phyloP scores from a whole-genome alignment of 2,888 invertebrate genomes.

The Xestobium rufovillosum region DNA sequence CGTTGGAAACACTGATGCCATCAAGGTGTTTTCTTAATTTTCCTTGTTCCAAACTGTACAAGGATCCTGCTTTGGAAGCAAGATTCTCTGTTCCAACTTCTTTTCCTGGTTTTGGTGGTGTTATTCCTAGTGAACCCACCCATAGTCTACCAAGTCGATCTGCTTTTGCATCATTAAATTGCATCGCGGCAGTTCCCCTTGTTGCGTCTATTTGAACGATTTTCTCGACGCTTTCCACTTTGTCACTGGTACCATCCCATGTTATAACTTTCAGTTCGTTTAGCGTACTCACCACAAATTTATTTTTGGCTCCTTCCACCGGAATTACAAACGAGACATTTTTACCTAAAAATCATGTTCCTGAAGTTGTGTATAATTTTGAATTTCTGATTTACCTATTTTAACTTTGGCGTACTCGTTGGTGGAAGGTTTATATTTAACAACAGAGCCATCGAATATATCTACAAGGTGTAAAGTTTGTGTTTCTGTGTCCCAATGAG shows the following conservation, averaged over 20 bases:
- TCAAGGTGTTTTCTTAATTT: conserved; percentile 24
- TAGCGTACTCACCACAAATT: conserved; percentile 55
- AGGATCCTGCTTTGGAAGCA: too few species aligned
- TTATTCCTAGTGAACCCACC: conserved; percentile 46
- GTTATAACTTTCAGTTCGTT: conserved; percentile 50
- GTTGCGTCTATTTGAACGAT: conserved; percentile 51
- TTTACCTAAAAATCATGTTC: conserved; percentile 26
- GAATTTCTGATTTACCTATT: too few species aligned
- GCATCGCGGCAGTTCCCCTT: conserved; percentile 42
- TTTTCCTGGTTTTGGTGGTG: conserved; percentile 9
- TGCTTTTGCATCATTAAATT: conserved; percentile 70
- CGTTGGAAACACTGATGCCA: conserved; percentile 47
- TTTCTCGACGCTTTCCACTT: conserved; percentile 41
- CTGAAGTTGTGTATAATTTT: too few species aligned
- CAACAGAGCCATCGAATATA: conserved; percentile 46
- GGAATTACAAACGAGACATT: conserved; percentile 52
- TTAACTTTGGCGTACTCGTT: not conserved
- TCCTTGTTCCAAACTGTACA: too few species aligned
- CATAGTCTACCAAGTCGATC: conserved; percentile 63
- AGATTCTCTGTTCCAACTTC: not conserved
- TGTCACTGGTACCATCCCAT: conserved; percentile 54
- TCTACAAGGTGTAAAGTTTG: conserved; percentile 58
- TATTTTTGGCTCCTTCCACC: conserved; percentile 48
- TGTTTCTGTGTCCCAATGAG: conserved; percentile 55
- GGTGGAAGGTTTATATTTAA: conserved; percentile 44